phyloP scores from a whole-genome alignment of 2,797 vertebrate species.

The Pangasius macronema region DNA sequence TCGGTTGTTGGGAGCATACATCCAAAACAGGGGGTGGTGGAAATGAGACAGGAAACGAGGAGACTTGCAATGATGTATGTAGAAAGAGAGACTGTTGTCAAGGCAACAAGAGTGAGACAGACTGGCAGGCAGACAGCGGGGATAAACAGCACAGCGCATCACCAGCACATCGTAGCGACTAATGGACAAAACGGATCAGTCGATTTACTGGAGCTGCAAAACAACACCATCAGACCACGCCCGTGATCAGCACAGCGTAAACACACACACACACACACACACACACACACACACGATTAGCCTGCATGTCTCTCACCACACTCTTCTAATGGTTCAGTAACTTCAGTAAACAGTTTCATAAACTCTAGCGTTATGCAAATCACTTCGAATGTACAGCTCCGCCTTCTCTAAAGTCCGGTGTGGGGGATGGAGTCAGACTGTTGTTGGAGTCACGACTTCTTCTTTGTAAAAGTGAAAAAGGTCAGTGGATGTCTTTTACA shows the following conservation, averaged over 20 bases:
- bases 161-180: neutral
- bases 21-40: constrained; percentile 2
- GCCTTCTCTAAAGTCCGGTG: too few relatives aligned
- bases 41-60: neutral
- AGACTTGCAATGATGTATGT: neutral
- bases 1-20: too few relatives aligned
- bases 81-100: neutral
- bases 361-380: neutral
- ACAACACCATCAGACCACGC: neutral
- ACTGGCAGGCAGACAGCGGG: constrained; percentile 18
- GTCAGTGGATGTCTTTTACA: neutral
- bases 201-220: neutral
- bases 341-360: neutral
- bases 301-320: neutral
- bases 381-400: too few relatives aligned
- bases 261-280: neutral
- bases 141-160: constrained; percentile 1
- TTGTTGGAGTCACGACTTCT: too few relatives aligned
- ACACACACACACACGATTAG: neutral
- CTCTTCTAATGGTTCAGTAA: neutral
- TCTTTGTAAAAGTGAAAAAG: too few relatives aligned
- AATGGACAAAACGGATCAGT: neutral
- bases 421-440: too few relatives aligned
- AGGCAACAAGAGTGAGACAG: constrained; percentile 32
- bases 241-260: neutral